Conservation (phyloP, 2,797 vertebrate genomes). For the Channallabes apus region DNA sequence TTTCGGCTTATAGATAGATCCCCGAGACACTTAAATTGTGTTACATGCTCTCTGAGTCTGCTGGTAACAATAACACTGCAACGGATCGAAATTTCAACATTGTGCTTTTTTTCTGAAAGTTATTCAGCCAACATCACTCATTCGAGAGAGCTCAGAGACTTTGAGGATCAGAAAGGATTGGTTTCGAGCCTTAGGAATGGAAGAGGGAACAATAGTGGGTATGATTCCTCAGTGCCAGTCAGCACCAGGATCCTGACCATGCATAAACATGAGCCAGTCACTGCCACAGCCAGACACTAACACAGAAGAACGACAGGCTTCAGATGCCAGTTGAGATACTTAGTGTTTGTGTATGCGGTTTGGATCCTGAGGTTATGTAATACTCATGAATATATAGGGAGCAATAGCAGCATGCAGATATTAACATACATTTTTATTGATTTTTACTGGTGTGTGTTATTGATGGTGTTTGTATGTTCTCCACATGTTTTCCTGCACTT, state of each 20-base stretch:
- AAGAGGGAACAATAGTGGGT: conserved; percentile 27
- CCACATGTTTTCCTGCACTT: too few relatives aligned
- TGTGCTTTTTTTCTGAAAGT: not conserved
- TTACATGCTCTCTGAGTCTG: not conserved
- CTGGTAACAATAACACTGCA: conserved; percentile 19
- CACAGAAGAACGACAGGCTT: conserved; percentile 32
- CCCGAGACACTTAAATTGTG: not conserved
- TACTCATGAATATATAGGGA: not conserved
- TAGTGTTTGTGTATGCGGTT: conserved; percentile 18
- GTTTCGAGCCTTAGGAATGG: not conserved
- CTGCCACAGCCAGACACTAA: conserved; percentile 31
- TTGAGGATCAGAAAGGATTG: conserved; percentile 33
- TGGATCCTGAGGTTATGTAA: conserved; percentile 7
- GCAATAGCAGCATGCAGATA: not conserved
- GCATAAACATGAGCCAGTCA: conserved; percentile 55
- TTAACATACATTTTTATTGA: conserved; percentile 1
- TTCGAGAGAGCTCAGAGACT: conserved; percentile 17
- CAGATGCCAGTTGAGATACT: conserved; percentile 1
- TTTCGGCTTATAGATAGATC: conserved; percentile 15
- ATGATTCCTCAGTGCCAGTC: conserved; percentile 24
- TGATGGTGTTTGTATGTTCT: not conserved
- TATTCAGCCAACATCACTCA: conserved; percentile 21
- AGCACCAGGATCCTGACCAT: conserved; percentile 42
- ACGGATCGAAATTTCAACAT: conserved; percentile 13
- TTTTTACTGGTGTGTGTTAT: conserved; percentile 2